Base-by-base conservation (phyloP, 2,113 vertebrate species). In the Odocoileus virginianus region DNA sequence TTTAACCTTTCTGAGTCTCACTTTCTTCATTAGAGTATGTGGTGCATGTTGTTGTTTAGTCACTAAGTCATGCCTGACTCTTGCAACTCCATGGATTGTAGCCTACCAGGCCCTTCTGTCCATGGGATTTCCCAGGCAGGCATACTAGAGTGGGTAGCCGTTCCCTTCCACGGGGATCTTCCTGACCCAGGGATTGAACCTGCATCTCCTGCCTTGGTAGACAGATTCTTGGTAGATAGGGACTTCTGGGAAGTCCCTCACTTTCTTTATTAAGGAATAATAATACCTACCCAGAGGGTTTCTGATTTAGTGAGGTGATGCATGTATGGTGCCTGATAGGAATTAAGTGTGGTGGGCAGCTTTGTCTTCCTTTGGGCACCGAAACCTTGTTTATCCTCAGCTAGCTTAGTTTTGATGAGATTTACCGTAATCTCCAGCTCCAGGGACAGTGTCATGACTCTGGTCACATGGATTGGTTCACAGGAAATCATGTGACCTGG, bases 121-220 rank as follows among this genome's bases (percentile, higher is more conserved):
- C 40, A 27, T 27, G 71, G 71, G 23, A 13, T 76, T 43, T 27
- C 40, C 71, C 71, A 27, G 28, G 71, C 40, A 76, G 40, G 71
- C 36, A 27, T 76, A 15, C 23, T 25, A 1, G 71, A 6, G 23
- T 43, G 71, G 71, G 71, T 27, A 43, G 71, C 71, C 0, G 0
- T 76, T 43, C 40, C 40, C 36, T 76, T 76, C 71, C 40, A 40
- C 27, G 71, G 71, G 71, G 71, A 43, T 76, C 71, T 27, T 27
- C 40, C 40, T 43, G 23, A 76, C 23, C 40, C 40, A 43, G 21
- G 71, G 40, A 43, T 76, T 7, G 23, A 76, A 76, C 15, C 40
- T 3, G 0, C 40, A 15, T 76, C 40, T 43, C 40, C 40, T 14
- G 6, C 40, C 14, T 2, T 27, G 40, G 71, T 40, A 74, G 71